phyloP scores from a whole-genome alignment of 2,888 invertebrate species.

The Acrocera orbiculus region DNA sequence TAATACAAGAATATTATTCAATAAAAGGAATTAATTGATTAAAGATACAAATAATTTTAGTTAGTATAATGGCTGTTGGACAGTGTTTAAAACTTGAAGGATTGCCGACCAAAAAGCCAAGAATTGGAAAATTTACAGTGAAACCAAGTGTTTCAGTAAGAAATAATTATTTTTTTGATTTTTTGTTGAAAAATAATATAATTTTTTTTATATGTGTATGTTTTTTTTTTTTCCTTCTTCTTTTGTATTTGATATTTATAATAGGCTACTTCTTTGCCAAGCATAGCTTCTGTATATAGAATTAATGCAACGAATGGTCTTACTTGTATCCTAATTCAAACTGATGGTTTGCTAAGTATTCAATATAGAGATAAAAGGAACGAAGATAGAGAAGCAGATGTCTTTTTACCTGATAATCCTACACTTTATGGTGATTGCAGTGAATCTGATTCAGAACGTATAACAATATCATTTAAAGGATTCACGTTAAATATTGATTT shows the following conservation, averaged over 20 bases:
- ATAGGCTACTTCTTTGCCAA: constrained; percentile 25
- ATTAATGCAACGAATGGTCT: constrained; percentile 49
- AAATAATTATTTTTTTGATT: background rate
- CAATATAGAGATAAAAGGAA: constrained; percentile 51
- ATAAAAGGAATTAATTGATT: too few relatives aligned
- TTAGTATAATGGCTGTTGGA: too few relatives aligned
- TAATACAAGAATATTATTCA: too few relatives aligned
- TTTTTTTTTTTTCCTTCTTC: constrained; percentile 4
- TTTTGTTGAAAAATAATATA: background rate
- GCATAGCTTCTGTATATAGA: constrained; percentile 43
- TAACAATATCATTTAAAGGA: constrained; percentile 56
- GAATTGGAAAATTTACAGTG: constrained; percentile 47
- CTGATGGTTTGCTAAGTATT: constrained; percentile 57
- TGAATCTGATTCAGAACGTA: constrained; percentile 51
- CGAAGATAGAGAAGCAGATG: constrained; percentile 46
- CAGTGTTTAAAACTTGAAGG: too few relatives aligned
- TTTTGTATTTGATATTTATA: constrained; percentile 2
- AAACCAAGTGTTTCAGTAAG: constrained; percentile 26
- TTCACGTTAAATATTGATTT: constrained; percentile 60
- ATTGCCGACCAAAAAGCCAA: constrained; percentile 43
- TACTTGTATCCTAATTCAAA: constrained; percentile 61
- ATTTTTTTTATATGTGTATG: background rate
- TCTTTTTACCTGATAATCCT: constrained; percentile 58
- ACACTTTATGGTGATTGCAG: constrained; percentile 56
- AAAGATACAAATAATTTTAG: too few relatives aligned